Percentiles rank a stretch among this genome's conserved stretches.
These are phyloP conservation scores for Symphodus melops DNA, from an alignment of 2,113 vertebrate species.

Conservation along the genomic window DNA sequence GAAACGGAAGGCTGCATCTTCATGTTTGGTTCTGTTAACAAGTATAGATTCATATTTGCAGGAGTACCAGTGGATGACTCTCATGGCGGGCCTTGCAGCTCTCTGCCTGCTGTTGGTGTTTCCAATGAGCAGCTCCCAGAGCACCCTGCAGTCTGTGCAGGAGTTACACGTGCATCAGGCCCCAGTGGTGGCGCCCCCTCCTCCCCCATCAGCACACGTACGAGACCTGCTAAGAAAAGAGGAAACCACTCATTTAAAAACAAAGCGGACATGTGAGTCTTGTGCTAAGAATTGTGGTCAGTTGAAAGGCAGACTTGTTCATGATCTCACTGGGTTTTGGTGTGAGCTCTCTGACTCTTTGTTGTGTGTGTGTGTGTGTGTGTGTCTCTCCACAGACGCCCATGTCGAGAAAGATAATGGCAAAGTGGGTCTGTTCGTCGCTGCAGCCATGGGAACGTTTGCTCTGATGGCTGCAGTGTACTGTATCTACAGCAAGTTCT, in stretches of 20 bases:
- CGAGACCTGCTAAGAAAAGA: constrained; percentile 43
- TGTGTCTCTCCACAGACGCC: constrained; percentile 54
- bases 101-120: constrained; percentile 67
- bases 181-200: constrained; percentile 22
- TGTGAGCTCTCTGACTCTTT: background rate
- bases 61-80: constrained; percentile 4
- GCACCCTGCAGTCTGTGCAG: constrained; percentile 58
- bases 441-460: constrained; percentile 77
- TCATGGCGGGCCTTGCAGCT: constrained; percentile 54
- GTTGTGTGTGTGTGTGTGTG: background rate
- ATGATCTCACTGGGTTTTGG: too few species aligned
- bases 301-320: too few species aligned
- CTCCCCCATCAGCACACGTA: constrained; percentile 23
- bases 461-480: constrained; percentile 80
- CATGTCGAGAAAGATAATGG: constrained; percentile 59
- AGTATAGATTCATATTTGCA: background rate
- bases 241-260: constrained; percentile 43
- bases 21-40: too few species aligned
- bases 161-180: constrained; percentile 27
- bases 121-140: constrained; percentile 68
- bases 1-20: too few species aligned
- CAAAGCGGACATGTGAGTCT: constrained; percentile 66
- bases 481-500: constrained; percentile 83
- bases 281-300: background rate
- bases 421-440: constrained; percentile 81